A percentile compares a stretch with the other conserved stretches of the same genome.
Evolutionary conservation across 1,140 invertebrate species (phyloP).

Genomic region (Drosophila repleta): DNA sequence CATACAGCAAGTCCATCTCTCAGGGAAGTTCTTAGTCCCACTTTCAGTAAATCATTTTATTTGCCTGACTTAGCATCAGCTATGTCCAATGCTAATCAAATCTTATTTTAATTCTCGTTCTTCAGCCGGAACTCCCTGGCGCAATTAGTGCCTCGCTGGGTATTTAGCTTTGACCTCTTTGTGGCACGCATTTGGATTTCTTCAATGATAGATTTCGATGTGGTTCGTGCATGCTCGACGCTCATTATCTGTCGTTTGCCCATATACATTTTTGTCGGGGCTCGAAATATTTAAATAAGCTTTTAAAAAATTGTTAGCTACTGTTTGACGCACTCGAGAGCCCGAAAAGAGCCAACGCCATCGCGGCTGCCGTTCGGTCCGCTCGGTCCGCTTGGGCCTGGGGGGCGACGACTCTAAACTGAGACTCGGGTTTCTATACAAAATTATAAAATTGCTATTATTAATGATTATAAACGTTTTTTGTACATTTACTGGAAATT

Average conservation of each 20-base stretch:
- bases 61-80: too few species aligned
- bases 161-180: constrained; percentile 29
- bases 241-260: constrained; percentile 43
- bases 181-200: constrained; percentile 34
- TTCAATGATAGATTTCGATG: constrained; percentile 21
- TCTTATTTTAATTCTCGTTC: too few species aligned
- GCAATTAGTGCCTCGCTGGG: constrained; percentile 11
- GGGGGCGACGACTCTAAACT: constrained; percentile 12
- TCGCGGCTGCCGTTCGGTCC: too few species aligned
- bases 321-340: constrained; percentile 74
- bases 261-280: constrained; percentile 14
- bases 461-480: constrained; percentile 82
- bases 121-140: constrained; percentile 4
- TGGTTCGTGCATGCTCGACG: neutral
- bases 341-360: constrained; percentile 12
- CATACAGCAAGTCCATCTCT: too few species aligned
- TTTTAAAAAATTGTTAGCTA: constrained; percentile 76
- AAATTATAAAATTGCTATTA: constrained; percentile 82
- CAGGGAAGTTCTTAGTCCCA: too few species aligned
- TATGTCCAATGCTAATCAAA: too few species aligned
- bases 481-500: constrained; percentile 75
- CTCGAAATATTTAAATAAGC: constrained; percentile 63
- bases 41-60: too few species aligned
- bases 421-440: constrained; percentile 52
- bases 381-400: constrained; percentile 3